Conservation (phyloP, 1,140 invertebrate species). For the Drosophila prosaltans region DNA sequence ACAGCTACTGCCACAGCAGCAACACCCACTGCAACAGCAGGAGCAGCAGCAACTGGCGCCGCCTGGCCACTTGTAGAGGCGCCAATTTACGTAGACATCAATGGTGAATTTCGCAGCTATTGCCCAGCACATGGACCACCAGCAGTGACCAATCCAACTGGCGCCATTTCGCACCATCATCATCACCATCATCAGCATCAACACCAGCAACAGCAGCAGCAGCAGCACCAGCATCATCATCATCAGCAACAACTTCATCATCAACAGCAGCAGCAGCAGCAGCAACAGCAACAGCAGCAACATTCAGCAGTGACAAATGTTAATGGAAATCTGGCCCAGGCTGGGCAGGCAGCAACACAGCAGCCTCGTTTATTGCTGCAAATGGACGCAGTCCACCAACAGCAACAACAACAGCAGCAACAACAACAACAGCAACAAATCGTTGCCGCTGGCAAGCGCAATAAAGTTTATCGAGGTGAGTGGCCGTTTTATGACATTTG, state of each 20-base stretch:
- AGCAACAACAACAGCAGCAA: conserved; percentile 50
- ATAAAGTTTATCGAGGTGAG: conserved; percentile 82
- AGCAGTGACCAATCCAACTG: conserved; percentile 48
- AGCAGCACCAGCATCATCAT: conserved; percentile 18
- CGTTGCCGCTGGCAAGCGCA: conserved; percentile 73
- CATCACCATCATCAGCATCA: conserved; percentile 45
- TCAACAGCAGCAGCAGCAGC: conserved; percentile 44
- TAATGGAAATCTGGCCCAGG: conserved; percentile 67
- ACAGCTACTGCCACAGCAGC: conserved; percentile 35
- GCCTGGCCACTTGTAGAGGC: conserved; percentile 76
- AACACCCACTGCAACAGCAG: conserved; percentile 29
- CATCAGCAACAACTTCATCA: conserved; percentile 50
- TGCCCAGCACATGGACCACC: conserved; percentile 80
- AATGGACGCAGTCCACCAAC: conserved; percentile 64
- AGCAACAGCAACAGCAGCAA: conserved; percentile 45
- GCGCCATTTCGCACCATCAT: conserved; percentile 58
- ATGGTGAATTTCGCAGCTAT: conserved; percentile 75
- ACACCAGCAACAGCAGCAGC: conserved; percentile 54
- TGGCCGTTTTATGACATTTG: conserved; percentile 80
- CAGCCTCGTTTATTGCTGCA: conserved; percentile 60
- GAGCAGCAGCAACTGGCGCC: conserved; percentile 35
- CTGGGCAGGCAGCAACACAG: conserved; percentile 39
- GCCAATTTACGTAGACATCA: conserved; percentile 76
- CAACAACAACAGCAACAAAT: conserved; percentile 70
- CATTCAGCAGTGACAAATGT: conserved; percentile 63